Evolutionary conservation across 1,140 invertebrate species (phyloP).

Genomic region (Hyles vespertilio): DNA sequence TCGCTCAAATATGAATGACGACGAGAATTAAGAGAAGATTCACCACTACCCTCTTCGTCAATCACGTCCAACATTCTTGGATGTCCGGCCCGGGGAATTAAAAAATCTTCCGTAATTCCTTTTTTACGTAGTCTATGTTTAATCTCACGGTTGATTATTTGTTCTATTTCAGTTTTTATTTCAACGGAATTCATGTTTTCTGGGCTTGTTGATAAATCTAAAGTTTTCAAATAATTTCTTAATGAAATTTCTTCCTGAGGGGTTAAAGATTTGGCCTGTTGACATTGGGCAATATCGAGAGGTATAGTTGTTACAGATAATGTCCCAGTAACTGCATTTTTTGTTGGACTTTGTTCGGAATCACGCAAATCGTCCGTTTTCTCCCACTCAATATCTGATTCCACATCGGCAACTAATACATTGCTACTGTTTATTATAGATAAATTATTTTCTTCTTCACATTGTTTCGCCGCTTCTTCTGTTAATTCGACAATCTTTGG

Average conservation of each 20-base stretch:
- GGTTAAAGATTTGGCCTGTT: conserved; percentile 52
- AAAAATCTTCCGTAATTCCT: conserved; percentile 75
- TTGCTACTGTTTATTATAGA: conserved; percentile 49
- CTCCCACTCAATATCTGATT: conserved; percentile 76
- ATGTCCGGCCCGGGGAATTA: conserved; percentile 71
- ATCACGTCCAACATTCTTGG: conserved; percentile 81
- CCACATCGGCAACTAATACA: conserved; percentile 75
- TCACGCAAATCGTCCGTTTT: conserved; percentile 48
- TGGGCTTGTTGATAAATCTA: conserved; percentile 74
- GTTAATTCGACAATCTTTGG: conserved; percentile 74
- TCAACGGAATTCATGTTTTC: conserved; percentile 41
- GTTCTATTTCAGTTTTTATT: conserved; percentile 62
- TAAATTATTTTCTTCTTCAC: conserved; percentile 36
- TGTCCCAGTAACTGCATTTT: conserved; percentile 39
- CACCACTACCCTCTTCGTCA: conserved; percentile 79
- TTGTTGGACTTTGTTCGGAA: conserved; percentile 15
- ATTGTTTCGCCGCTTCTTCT: conserved; percentile 37
- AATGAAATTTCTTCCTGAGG: conserved; percentile 66
- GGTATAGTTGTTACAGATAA: conserved; percentile 53
- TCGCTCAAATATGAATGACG: conserved; percentile 66
- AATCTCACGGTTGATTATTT: conserved; percentile 61
- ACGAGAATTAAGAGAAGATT: conserved; percentile 72
- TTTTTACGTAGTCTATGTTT: conserved; percentile 75
- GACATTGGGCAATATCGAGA: conserved; percentile 52
- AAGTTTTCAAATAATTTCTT: conserved; percentile 76